These are phyloP conservation scores for Platyura marginata DNA, from an alignment of 1,140 invertebrate genomes.

Conservation along the genomic window DNA sequence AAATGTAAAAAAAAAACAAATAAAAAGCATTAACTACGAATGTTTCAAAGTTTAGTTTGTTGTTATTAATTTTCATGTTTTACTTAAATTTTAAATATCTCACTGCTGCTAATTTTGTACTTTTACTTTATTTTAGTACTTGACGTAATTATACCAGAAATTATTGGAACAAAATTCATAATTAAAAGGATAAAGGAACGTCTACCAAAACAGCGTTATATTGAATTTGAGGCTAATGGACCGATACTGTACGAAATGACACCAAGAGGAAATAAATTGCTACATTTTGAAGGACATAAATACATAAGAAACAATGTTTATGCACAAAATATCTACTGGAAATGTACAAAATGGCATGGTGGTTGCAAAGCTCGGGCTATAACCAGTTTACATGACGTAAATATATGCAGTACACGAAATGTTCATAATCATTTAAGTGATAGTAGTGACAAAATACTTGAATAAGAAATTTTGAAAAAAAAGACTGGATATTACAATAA, in stretches of 20 bases:
- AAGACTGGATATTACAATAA: no score
- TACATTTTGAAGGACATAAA: conserved; percentile 17
- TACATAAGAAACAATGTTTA: conserved; percentile 21
- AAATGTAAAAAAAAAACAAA: no score
- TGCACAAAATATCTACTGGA: conserved; percentile 22
- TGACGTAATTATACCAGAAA: no score
- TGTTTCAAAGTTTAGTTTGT: no score
- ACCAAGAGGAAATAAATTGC: conserved; percentile 14
- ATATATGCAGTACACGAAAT: conserved; percentile 14
- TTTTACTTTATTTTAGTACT: no score
- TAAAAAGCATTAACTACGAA: no score
- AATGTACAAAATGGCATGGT: conserved; percentile 22
- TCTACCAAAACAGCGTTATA: not conserved
- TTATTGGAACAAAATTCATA: not conserved
- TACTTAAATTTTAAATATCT: no score
- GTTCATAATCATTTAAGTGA: conserved; percentile 20
- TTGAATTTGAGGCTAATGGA: conserved; percentile 7
- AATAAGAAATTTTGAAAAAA: no score
- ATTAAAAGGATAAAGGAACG: not conserved
- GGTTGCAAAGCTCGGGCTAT: conserved; percentile 19
- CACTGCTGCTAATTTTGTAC: no score
- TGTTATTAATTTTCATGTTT: no score
- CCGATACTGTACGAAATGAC: conserved; percentile 12
- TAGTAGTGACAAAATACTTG: no score
- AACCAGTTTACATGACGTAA: conserved; percentile 9